These are phyloP conservation scores for Boloria euphrosyne DNA, from an alignment of 2,888 invertebrate species.

Conservation along the genomic window DNA sequence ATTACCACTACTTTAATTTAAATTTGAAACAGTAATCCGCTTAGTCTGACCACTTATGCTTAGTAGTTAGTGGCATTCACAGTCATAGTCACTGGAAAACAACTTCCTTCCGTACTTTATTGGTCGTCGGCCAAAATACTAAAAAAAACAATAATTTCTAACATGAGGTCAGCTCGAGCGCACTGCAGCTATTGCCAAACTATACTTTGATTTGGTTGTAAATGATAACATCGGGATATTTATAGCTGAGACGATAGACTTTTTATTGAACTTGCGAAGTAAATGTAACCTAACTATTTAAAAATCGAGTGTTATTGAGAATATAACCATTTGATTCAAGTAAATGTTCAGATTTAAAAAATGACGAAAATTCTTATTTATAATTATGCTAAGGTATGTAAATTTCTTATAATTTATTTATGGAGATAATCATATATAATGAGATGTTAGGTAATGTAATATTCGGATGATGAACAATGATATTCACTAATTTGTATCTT, in stretches of 20 bases:
- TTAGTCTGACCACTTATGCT: conserved; percentile 15
- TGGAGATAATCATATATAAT: too few species aligned
- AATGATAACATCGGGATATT: conserved; percentile 13
- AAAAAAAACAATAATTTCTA: conserved; percentile 24
- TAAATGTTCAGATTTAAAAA: too few species aligned
- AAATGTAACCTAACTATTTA: background rate
- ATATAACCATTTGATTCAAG: too few species aligned
- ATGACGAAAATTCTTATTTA: too few species aligned
- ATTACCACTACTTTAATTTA: conserved; percentile 8
- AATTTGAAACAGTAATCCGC: conserved; percentile 16
- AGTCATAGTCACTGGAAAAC: conserved; percentile 21
- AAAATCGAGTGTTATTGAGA: too few species aligned
- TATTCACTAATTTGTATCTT: background rate
- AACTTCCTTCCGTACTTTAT: conserved; percentile 23
- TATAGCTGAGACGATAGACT: conserved; percentile 10
- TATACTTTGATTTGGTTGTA: conserved; percentile 16
- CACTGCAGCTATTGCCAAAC: conserved; percentile 29
- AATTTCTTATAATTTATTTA: too few species aligned
- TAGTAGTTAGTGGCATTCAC: conserved; percentile 11
- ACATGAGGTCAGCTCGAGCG: conserved; percentile 24
- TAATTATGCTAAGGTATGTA: too few species aligned
- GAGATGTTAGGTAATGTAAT: too few species aligned
- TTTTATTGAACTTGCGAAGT: background rate
- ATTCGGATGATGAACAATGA: too few species aligned
- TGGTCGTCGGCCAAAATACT: conserved; percentile 30